phyloP scores from a whole-genome alignment of 2,888 invertebrate species.

The Nephrotoma flavescens region DNA sequence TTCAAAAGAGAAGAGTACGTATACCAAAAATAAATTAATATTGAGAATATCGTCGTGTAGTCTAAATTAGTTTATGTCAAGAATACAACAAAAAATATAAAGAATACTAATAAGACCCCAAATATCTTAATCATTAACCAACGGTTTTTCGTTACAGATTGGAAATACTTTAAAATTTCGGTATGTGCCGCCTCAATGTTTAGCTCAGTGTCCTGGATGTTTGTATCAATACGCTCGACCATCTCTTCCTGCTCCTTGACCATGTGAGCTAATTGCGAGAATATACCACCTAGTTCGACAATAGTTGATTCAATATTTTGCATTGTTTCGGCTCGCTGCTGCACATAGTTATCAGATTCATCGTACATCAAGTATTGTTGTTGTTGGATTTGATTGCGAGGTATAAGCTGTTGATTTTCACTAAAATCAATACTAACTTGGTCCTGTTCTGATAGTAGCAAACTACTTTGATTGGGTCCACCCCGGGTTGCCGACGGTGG shows the following conservation, averaged over 20 bases:
- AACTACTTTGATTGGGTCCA: constrained; percentile 25
- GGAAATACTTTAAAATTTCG: constrained; percentile 96
- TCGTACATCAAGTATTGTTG: constrained; percentile 66
- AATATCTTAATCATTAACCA: constrained; percentile 99
- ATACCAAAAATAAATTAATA: background rate
- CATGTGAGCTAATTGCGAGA: constrained; percentile 91
- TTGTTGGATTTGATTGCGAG: constrained; percentile 19
- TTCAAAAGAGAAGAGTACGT: background rate
- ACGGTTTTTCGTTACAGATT: constrained; percentile 89
- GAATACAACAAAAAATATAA: constrained; percentile 96
- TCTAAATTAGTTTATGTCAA: constrained; percentile 49
- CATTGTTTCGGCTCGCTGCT: constrained; percentile 93
- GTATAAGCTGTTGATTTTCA: constrained; percentile 32
- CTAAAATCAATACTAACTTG: constrained; percentile 77
- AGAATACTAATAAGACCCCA: constrained; percentile 95
- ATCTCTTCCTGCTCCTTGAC: constrained; percentile 78
- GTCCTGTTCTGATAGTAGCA: constrained; percentile 36
- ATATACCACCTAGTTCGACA: constrained; percentile 96
- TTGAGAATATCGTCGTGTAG: background rate
- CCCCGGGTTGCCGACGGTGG: constrained; percentile 38
- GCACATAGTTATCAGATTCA: constrained; percentile 79
- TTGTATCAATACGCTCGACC: constrained; percentile 92
- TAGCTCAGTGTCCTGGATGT: constrained; percentile 86
- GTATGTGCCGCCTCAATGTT: constrained; percentile 97
- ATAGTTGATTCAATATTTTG: constrained; percentile 98